Conservation (phyloP, 2,888 invertebrate genomes). For the Formica aserva region DNA sequence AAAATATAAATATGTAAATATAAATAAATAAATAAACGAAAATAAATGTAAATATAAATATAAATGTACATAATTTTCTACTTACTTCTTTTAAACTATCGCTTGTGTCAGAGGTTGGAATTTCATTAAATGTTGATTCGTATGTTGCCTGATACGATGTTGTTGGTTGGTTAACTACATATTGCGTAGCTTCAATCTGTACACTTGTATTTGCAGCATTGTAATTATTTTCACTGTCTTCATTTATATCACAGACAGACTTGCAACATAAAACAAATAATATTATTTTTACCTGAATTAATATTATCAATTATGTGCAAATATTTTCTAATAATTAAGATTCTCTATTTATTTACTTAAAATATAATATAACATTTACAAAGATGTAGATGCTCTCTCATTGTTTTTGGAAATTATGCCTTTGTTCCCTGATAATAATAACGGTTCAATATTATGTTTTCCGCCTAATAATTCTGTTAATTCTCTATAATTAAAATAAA, state of each 20-base stretch:
- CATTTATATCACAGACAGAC: background rate
- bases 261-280: too few relatives aligned
- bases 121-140: background rate
- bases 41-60: too few relatives aligned
- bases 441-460: background rate
- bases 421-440: conserved; percentile 6
- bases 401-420: background rate
- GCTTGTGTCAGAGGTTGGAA: background rate
- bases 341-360: background rate
- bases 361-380: background rate
- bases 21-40: too few relatives aligned
- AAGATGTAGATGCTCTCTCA: background rate
- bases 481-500: background rate
- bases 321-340: background rate
- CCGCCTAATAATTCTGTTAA: background rate
- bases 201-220: too few relatives aligned
- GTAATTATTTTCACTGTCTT: too few relatives aligned
- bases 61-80: background rate
- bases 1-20: too few relatives aligned
- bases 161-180: background rate
- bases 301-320: background rate
- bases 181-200: too few relatives aligned
- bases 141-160: background rate
- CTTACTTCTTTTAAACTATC: background rate
- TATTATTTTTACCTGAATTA: too few relatives aligned